Evolutionary conservation across 2,888 invertebrate species (phyloP), one percentile per base, ranked within the genome.

Genomic region (Heliconius ethilla): DNA sequence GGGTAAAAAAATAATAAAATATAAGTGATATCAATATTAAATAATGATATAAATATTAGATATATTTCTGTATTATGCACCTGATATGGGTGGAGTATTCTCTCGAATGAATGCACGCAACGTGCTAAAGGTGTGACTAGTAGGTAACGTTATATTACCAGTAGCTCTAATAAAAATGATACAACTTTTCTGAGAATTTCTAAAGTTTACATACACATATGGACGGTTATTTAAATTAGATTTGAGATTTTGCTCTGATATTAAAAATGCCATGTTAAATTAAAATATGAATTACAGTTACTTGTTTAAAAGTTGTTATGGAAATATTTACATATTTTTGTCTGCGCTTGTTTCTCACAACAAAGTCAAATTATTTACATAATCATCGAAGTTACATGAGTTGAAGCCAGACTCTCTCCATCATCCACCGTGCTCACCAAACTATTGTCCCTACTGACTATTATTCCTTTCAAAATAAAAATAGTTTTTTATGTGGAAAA

Each of bases 111-210:
- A 70, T 51, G 70, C 70, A n/a, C 22, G 29, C 29, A 70, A 55
- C 29, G 70, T 55, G 51, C 70, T 22, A 70, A 70, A 33, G 55
- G 70, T 70, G 70, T 55, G 70, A 55, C 29, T 70, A 6, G 55
- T 29, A 70, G 29, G 29, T 33, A 33, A n/a, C 22, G 22, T 55
- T 55, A 70, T 70, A 55, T 33, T 13, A 55, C 13, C 29, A n/a
- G 51, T 55, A 70, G 37, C n/a, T n/a, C 5, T 37, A 37, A n/a
- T 67, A 67, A 67, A 40, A 22, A 15, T 29, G 37, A 33, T 22
- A 33, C 66, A 22, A 67, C 13, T 37, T 67, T 67, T 37, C 67
- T 29, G 37, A 67, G 37, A n/a, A 45, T 11, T 70, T 29, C 10
- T 29, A 51, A 18, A 51, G 18, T 45, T 70, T 40, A 29, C 22